Base-by-base conservation (phyloP, 2,797 vertebrate species). In the Lepilemur septentrionalis region DNA sequence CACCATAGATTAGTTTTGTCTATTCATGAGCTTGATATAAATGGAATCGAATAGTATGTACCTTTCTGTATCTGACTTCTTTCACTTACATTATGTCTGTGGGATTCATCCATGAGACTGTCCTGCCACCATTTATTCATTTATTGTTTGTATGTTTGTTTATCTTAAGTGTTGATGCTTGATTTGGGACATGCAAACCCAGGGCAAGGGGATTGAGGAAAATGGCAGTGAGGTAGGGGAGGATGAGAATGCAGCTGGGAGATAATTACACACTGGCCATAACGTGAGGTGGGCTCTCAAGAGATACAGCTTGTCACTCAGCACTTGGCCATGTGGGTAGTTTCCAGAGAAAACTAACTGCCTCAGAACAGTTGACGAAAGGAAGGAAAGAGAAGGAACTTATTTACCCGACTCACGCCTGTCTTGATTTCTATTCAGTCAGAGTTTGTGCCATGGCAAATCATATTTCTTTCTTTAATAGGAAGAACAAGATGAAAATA, bases 281-380 rank as follows among this genome's bases (percentile, higher is more conserved):
- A 0, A 10, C 35, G 35, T 32, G 41, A 25, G 50, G 18, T 2
- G 22, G 11, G 65, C 43, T 46, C 0, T 70, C 18, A 75, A 75
- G 80, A 67, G 28, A 67, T 35, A 4, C 5, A 38, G 32, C 65
- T 46, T 14, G 11, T 79, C 65, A 38, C 41, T 70, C 32, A 43
- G 35, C 41, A 10, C 11, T 48, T 59, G 87, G 35, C 89, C 32
- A 2, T 4, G 0, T 46, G 48, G 69, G 55, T 61, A 35, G 32
- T 57, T 89, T 83, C 41, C 59, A 59, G 70, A 88, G 76, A 80
- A 95, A 94, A 63, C 41, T 87, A 90, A 63, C 41, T 90, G 67
- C 57, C 15, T 59, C 59, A 13, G 72, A 72, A 14, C 41, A 25
- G 55, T 87, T 65, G n/a, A 0, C 25, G 17, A 52, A 35, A 61